phyloP scores from a whole-genome alignment of 2,113 vertebrate genomes.

The Zonotrichia leucophrys region DNA sequence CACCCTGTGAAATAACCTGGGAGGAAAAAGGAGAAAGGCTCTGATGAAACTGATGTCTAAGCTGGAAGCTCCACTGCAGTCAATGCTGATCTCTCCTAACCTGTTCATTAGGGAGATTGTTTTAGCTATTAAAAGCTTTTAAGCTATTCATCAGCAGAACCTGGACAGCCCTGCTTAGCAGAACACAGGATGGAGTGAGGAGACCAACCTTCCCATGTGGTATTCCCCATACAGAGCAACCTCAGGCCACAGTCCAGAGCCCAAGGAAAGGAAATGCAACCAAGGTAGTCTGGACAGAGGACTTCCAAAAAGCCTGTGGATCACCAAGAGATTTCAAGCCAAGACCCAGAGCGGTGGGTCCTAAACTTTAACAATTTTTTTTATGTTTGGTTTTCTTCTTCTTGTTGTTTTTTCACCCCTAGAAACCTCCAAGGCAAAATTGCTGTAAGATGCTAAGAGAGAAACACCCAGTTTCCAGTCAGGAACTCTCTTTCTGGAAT shows the following conservation, averaged over 20 bases:
- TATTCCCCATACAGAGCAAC: conserved; percentile 66
- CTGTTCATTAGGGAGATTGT: not conserved
- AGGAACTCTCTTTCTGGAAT: not conserved
- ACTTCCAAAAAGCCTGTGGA: conserved; percentile 70
- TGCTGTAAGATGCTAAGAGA: not conserved
- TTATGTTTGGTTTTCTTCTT: not conserved
- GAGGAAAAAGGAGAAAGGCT: not conserved
- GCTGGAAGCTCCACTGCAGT: not conserved
- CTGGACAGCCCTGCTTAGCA: not conserved
- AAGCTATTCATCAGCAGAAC: not conserved
- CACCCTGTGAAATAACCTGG: not conserved
- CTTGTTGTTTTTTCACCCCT: fast-evolving
- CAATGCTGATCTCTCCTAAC: not conserved
- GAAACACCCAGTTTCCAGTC: conserved; percentile 35
- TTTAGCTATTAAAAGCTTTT: conserved; percentile 12
- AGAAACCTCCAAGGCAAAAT: not conserved
- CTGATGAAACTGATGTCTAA: not conserved
- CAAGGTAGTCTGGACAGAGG: conserved; percentile 70
- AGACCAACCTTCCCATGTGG: conserved; percentile 52
- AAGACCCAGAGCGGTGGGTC: conserved; percentile 67
- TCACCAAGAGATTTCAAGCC: conserved; percentile 70
- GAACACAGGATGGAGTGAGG: not conserved
- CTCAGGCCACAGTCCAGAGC: conserved; percentile 60
- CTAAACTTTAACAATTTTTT: conserved; percentile 24
- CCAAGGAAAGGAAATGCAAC: conserved; percentile 69